Percentiles rank a stretch among this genome's conserved stretches.
These are phyloP conservation scores for Junonia oenone DNA, from an alignment of 2,888 invertebrate genomes.

Conservation along the genomic window DNA sequence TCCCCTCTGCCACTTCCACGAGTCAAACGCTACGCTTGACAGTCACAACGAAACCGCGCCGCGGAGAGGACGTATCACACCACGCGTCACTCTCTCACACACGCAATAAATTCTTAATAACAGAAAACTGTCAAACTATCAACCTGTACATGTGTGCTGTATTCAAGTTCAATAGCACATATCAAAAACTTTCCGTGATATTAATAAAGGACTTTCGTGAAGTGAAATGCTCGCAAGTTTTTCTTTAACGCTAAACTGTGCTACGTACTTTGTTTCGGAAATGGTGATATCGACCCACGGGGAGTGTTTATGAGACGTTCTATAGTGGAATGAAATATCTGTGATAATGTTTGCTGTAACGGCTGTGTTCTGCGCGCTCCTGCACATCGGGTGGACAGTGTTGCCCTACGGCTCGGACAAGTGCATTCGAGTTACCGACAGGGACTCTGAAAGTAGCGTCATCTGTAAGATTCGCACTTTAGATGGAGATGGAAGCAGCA, in stretches of 20 bases:
- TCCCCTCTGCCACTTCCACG: conserved; percentile 67
- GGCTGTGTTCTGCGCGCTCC: conserved; percentile 72
- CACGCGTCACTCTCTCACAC: conserved; percentile 53
- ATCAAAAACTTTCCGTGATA: conserved; percentile 40
- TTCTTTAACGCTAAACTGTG: conserved; percentile 65
- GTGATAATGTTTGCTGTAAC: conserved; percentile 73
- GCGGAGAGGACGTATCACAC: conserved; percentile 55
- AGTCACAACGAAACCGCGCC: conserved; percentile 69
- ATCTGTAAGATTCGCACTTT: conserved; percentile 85
- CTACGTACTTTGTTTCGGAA: conserved; percentile 76
- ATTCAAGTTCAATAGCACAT: conserved; percentile 32
- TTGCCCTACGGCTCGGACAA: conserved; percentile 75
- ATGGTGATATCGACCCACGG: conserved; percentile 79
- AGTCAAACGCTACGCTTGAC: conserved; percentile 61
- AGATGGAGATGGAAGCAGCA: conserved; percentile 83
- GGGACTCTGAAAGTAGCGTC: conserved; percentile 74
- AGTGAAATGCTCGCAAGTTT: conserved; percentile 74
- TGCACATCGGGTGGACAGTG: conserved; percentile 76
- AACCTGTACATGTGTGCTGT: conserved; percentile 49
- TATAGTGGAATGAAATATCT: conserved; percentile 75
- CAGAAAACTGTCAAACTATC: conserved; percentile 54
- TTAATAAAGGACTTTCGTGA: conserved; percentile 55
- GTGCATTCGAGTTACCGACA: conserved; percentile 65
- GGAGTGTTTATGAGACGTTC: conserved; percentile 78
- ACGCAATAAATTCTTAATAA: conserved; percentile 71